These are phyloP conservation scores for Anguilla rostrata DNA, from an alignment of 2,113 vertebrate genomes.

Conservation along the genomic window DNA sequence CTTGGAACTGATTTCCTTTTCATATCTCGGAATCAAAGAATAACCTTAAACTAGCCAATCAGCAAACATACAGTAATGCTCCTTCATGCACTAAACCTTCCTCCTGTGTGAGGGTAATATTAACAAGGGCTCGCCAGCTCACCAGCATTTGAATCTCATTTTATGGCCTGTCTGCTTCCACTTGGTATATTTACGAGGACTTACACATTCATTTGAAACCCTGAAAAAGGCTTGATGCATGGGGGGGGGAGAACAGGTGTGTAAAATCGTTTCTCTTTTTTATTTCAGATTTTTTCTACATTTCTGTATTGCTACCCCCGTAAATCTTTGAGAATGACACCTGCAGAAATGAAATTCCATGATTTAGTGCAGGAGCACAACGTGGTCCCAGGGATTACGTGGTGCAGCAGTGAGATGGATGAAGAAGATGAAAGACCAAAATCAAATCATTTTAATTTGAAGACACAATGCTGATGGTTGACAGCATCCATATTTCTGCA, in stretches of 20 bases:
- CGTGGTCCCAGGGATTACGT: neutral
- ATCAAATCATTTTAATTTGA: neutral
- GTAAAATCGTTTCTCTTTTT: constrained; percentile 8
- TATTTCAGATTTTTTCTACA: constrained; percentile 16
- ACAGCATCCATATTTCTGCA: neutral
- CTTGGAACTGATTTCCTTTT: neutral
- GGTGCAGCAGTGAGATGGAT: neutral
- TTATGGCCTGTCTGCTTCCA: constrained; percentile 5
- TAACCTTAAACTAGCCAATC: constrained; percentile 7
- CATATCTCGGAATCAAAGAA: neutral
- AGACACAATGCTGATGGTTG: neutral
- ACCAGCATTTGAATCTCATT: constrained; percentile 4
- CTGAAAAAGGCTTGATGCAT: neutral
- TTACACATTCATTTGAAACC: neutral
- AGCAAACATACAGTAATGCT: neutral
- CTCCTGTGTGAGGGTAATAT: constrained; percentile 2
- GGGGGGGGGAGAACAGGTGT: constrained; percentile 15
- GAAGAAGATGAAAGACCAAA: neutral
- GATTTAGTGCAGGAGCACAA: neutral
- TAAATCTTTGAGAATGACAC: constrained; percentile 15
- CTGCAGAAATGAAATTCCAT: neutral
- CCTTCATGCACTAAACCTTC: neutral
- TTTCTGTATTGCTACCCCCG: constrained; percentile 2
- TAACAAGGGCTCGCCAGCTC: neutral
- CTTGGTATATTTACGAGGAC: constrained; percentile 24